These are phyloP conservation scores for Anthophora plumipes DNA, from an alignment of 2,888 invertebrate species.

Conservation along the genomic window DNA sequence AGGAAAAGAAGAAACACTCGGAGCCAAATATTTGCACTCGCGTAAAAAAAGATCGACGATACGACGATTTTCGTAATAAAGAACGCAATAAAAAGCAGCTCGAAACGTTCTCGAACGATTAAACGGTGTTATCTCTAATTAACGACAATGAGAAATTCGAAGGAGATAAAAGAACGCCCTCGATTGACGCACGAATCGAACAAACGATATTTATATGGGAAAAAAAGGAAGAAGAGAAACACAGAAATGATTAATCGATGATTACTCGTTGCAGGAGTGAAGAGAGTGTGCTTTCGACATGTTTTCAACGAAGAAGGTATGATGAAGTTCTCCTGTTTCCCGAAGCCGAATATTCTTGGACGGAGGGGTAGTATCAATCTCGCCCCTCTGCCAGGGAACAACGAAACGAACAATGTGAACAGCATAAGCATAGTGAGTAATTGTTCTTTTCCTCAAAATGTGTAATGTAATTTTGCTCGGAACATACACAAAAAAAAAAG, in stretches of 20 bases:
- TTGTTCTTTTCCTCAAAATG: neutral
- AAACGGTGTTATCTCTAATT: conserved; percentile 41
- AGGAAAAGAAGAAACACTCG: neutral
- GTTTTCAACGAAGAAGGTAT: conserved; percentile 59
- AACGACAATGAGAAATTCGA: conserved; percentile 12
- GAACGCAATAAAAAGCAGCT: conserved; percentile 11
- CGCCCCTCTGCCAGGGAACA: conserved; percentile 73
- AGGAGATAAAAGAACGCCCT: conserved; percentile 16
- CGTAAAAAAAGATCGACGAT: neutral
- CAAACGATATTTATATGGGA: neutral
- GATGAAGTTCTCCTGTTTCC: conserved; percentile 82
- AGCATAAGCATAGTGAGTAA: conserved; percentile 56
- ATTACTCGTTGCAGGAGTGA: conserved; percentile 41
- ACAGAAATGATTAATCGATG: too few species aligned
- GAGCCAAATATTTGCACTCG: conserved; percentile 18
- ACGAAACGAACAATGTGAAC: conserved; percentile 68
- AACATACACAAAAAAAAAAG: too few species aligned
- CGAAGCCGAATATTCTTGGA: conserved; percentile 78
- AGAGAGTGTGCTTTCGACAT: conserved; percentile 64
- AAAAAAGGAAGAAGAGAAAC: neutral
- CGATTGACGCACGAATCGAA: conserved; percentile 12
- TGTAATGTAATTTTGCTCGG: neutral
- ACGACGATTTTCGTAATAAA: conserved; percentile 12
- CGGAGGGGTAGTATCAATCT: conserved; percentile 81
- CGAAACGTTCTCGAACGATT: conserved; percentile 13